phyloP scores from a whole-genome alignment of 2,888 invertebrate species.

The Tholera decimalis region DNA sequence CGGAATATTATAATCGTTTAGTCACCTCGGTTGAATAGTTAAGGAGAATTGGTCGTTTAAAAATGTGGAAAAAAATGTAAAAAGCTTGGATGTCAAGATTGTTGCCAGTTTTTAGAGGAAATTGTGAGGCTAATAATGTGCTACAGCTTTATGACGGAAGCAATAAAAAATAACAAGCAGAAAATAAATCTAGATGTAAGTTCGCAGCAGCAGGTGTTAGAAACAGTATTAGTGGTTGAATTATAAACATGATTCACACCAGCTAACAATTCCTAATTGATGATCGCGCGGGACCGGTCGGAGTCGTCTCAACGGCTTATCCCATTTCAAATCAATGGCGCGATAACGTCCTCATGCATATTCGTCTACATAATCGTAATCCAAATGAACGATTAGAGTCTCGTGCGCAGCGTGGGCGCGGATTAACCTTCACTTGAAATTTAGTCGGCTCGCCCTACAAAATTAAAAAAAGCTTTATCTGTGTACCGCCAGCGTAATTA shows the following conservation, averaged over 20 bases:
- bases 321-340: slow-evolving; percentile 84
- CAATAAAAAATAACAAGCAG: slow-evolving; percentile 61
- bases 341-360: slow-evolving; percentile 86
- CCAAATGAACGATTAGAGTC: slow-evolving; percentile 87
- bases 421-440: slow-evolving; percentile 78
- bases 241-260: slow-evolving; percentile 61
- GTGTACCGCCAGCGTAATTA: slow-evolving; percentile 79
- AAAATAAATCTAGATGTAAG: slow-evolving; percentile 37
- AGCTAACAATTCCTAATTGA: slow-evolving; percentile 64
- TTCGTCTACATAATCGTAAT: slow-evolving; percentile 86
- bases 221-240: slow-evolving; percentile 54
- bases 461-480: slow-evolving; percentile 81
- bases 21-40: slow-evolving; percentile 54
- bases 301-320: slow-evolving; percentile 77
- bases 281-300: slow-evolving; percentile 56
- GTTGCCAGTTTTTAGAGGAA: slow-evolving; percentile 41
- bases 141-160: slow-evolving; percentile 53
- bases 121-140: slow-evolving; percentile 51
- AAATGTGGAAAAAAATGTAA: slow-evolving; percentile 30
- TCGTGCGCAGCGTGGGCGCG: slow-evolving; percentile 82
- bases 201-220: slow-evolving; percentile 52
- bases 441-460: slow-evolving; percentile 65
- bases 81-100: slow-evolving; percentile 19
- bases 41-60: slow-evolving; percentile 34
- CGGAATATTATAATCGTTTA: slow-evolving; percentile 57